phyloP scores from a whole-genome alignment of 1,140 invertebrate species.

The Drosophila gunungcola region DNA sequence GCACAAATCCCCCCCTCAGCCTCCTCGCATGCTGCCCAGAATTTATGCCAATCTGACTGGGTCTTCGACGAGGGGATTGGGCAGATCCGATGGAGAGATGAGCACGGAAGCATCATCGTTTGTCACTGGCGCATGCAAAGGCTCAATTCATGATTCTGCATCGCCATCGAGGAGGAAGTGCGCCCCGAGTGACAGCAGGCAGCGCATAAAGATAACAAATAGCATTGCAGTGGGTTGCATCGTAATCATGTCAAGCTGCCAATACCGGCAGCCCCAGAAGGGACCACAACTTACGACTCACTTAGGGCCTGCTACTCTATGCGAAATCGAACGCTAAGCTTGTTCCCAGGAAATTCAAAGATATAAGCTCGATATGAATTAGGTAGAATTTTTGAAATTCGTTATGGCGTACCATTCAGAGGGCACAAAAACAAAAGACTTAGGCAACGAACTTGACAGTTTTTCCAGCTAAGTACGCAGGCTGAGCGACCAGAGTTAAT shows the following conservation, averaged over 20 bases:
- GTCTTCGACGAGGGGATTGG: conserved; percentile 11
- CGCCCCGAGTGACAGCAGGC: conserved; percentile 53
- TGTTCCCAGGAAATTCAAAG: conserved; percentile 10
- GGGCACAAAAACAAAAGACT: conserved; percentile 58
- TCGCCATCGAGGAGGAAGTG: conserved; percentile 55
- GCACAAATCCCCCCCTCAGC: not conserved
- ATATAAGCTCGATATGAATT: conserved; percentile 12
- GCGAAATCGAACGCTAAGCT: not conserved
- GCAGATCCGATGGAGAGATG: conserved; percentile 41
- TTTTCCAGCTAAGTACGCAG: conserved; percentile 66
- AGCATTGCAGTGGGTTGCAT: conserved; percentile 46
- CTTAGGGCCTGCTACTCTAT: conserved; percentile 30
- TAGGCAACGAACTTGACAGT: conserved; percentile 66
- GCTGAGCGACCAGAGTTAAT: conserved; percentile 48
- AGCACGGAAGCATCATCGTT: conserved; percentile 70
- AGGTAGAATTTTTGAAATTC: conserved; percentile 16
- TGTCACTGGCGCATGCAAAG: conserved; percentile 53
- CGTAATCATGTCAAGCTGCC: conserved; percentile 69
- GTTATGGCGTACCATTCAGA: not conserved
- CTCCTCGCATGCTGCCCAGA: conserved; percentile 28
- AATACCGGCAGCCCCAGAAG: conserved; percentile 11
- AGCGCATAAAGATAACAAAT: conserved; percentile 64
- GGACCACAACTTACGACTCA: conserved; percentile 42
- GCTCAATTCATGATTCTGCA: conserved; percentile 54
- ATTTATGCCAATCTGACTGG: conserved; percentile 66